Percentiles rank a stretch among this genome's conserved stretches.
Evolutionary conservation across 2,888 invertebrate genomes (phyloP).

Genomic region (Psylliodes chrysocephalus): DNA sequence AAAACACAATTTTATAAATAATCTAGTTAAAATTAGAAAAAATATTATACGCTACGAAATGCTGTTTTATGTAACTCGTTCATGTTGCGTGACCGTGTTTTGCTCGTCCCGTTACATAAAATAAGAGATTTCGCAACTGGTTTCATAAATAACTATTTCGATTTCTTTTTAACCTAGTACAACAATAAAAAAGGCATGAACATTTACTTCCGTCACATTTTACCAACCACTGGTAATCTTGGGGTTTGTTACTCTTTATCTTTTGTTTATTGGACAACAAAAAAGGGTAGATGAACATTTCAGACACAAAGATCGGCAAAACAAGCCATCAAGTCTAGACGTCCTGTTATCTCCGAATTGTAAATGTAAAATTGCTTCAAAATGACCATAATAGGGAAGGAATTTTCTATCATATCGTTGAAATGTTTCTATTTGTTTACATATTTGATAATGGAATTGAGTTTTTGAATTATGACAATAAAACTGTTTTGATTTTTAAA

Average conservation of each 20-base stretch:
- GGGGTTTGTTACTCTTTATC: slow-evolving; percentile 5
- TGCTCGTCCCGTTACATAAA: no score
- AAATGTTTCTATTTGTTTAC: background rate
- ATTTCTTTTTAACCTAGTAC: no score
- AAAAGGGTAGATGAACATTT: slow-evolving; percentile 11
- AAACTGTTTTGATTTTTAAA: no score
- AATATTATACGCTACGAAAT: no score
- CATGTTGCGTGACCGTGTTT: no score
- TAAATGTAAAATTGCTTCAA: background rate
- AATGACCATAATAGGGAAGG: background rate
- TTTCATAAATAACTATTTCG: no score
- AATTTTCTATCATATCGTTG: background rate
- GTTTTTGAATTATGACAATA: no score
- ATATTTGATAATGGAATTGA: background rate
- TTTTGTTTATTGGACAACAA: background rate
- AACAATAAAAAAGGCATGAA: no score
- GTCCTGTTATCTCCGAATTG: background rate
- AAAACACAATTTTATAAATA: no score
- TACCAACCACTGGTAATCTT: background rate
- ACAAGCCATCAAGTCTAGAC: slow-evolving; percentile 12
- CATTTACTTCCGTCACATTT: background rate
- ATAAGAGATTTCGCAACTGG: no score
- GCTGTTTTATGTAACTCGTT: no score
- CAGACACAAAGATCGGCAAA: slow-evolving; percentile 4
- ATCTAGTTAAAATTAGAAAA: no score